Evolutionary conservation across 1,140 invertebrate genomes (phyloP).

Genomic region (Campoletis sonorensis): DNA sequence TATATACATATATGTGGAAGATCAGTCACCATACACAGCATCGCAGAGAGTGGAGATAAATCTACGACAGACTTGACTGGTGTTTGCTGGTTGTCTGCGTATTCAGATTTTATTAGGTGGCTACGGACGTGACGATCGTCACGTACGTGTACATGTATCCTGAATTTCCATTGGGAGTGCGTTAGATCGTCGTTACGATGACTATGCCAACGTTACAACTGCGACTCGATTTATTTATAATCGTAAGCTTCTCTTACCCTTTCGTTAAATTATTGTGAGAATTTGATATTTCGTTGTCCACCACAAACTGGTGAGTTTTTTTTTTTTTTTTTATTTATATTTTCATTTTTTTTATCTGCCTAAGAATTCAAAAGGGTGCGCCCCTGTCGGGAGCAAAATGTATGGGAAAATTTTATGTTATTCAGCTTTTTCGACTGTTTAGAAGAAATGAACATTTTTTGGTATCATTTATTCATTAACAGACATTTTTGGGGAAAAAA

Average conservation of each 20-base stretch:
- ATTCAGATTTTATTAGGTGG: slow-evolving; percentile 64
- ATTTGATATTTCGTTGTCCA: not conserved
- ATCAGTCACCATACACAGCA: not conserved
- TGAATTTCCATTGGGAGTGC: slow-evolving; percentile 14
- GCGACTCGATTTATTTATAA: slow-evolving; percentile 1
- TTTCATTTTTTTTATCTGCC: no score
- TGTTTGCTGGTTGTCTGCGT: slow-evolving; percentile 35
- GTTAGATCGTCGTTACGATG: slow-evolving; percentile 39
- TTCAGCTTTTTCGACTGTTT: no score
- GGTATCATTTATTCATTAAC: no score
- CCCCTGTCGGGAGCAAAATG: no score
- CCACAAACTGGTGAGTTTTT: not conserved
- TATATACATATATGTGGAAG: not conserved
- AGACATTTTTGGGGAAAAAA: no score
- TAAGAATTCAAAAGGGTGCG: not conserved
- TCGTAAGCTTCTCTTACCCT: not conserved
- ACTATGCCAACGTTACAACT: not conserved
- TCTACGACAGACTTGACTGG: slow-evolving; percentile 47
- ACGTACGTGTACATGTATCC: not conserved
- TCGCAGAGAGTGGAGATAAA: slow-evolving; percentile 15
- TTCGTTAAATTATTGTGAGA: slow-evolving; percentile 30
- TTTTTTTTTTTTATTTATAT: no score
- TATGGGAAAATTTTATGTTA: no score
- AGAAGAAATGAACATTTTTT: no score
- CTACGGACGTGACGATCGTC: slow-evolving; percentile 45